Conservation (phyloP, 1,140 invertebrate species). For the Harlomillsia oculata region DNA sequence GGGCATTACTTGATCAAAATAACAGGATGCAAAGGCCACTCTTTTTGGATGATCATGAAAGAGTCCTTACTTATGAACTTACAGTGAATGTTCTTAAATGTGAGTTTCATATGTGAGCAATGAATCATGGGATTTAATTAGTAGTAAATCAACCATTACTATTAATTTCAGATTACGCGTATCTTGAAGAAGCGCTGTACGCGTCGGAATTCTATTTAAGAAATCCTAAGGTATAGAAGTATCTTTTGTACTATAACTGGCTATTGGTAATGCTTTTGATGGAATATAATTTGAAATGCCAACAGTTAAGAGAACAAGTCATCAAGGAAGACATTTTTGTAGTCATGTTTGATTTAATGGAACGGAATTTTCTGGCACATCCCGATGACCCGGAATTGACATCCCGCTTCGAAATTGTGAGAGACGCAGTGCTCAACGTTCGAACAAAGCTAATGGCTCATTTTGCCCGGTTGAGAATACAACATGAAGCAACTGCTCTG, state of each 20-base stretch:
- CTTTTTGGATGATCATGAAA: slow-evolving; percentile 20
- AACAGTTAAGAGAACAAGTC: background rate
- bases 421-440: slow-evolving; percentile 9
- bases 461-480: slow-evolving; percentile 21
- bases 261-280: background rate
- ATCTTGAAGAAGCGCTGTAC: slow-evolving; percentile 21
- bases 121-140: too few species aligned
- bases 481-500: slow-evolving; percentile 20
- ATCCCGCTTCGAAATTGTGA: background rate
- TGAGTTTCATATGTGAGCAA: background rate
- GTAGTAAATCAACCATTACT: too few species aligned
- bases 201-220: slow-evolving; percentile 12
- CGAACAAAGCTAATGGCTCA: slow-evolving; percentile 30
- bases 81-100: slow-evolving; percentile 20
- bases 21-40: too few species aligned
- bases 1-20: too few species aligned
- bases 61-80: slow-evolving; percentile 26
- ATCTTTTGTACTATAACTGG: too few species aligned
- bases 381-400: slow-evolving; percentile 5
- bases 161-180: slow-evolving; percentile 1
- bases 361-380: slow-evolving; percentile 19
- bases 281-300: background rate
- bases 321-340: slow-evolving; percentile 22
- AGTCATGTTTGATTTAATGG: slow-evolving; percentile 24
- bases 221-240: slow-evolving; percentile 4